These are phyloP conservation scores for Hylaea fasciaria DNA, from an alignment of 2,888 invertebrate species.

Conservation along the genomic window DNA sequence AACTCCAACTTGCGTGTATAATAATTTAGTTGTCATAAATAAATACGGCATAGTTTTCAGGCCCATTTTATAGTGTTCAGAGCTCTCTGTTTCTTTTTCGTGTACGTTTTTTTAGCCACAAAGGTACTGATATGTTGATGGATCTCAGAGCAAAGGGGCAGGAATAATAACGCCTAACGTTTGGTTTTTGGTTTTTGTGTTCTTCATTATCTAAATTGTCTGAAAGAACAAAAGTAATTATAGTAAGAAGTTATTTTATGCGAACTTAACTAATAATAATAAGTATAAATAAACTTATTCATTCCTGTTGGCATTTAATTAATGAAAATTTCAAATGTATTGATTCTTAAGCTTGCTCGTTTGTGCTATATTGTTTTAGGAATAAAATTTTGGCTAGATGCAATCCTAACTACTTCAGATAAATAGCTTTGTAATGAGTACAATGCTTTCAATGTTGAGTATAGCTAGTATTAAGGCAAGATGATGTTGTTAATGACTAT, in stretches of 20 bases:
- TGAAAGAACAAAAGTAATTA: no score
- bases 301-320: conserved; percentile 69
- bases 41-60: no score
- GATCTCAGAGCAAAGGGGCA: conserved; percentile 39
- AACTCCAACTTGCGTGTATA: not conserved
- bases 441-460: conserved; percentile 12
- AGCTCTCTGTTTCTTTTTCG: conserved; percentile 8
- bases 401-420: conserved; percentile 29
- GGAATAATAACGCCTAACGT: conserved; percentile 42
- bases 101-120: conserved; percentile 6
- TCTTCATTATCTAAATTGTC: no score
- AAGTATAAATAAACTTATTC: conserved; percentile 48
- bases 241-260: no score
- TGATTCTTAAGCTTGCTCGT: conserved; percentile 24
- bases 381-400: conserved; percentile 9
- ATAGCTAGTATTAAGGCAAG: conserved; percentile 22
- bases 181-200: not conserved
- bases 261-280: no score
- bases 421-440: conserved; percentile 14
- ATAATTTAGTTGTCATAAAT: no score
- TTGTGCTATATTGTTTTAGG: not conserved
- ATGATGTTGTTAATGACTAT: conserved; percentile 34
- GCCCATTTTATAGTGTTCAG: not conserved
- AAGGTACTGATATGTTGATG: conserved; percentile 36
- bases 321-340: conserved; percentile 37